Conservation (phyloP, 2,797 vertebrate species). For the Argyrosomus regius region DNA sequence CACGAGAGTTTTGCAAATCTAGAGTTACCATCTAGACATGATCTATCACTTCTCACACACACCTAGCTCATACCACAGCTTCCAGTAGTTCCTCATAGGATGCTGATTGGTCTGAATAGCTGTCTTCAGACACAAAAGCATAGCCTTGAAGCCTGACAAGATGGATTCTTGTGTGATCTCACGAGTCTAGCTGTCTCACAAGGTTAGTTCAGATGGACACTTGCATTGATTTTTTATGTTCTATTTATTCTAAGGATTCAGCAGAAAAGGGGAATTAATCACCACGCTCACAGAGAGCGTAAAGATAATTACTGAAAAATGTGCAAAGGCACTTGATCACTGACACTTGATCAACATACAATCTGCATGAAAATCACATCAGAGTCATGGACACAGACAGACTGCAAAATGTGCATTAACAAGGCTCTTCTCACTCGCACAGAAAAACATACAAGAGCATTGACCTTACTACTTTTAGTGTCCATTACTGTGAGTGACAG, state of each 20-base stretch:
- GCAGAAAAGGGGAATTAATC: constrained; percentile 42
- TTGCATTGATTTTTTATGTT: constrained; percentile 8
- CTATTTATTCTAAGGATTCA: not conserved
- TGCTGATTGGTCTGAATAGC: too few relatives aligned
- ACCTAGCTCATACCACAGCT: too few relatives aligned
- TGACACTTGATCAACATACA: constrained; percentile 51
- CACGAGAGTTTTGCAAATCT: too few relatives aligned
- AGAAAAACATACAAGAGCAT: constrained; percentile 19
- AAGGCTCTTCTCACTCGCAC: not conserved
- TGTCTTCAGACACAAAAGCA: too few relatives aligned
- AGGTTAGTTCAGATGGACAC: not conserved
- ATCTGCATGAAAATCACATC: constrained; percentile 14
- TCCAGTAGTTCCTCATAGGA: too few relatives aligned
- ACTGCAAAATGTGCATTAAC: not conserved
- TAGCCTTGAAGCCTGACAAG: too few relatives aligned
- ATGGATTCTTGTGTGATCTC: too few relatives aligned
- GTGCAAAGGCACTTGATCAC: not conserved
- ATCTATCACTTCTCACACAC: too few relatives aligned
- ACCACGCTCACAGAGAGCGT: constrained; percentile 29
- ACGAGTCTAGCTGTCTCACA: too few relatives aligned
- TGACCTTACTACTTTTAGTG: constrained; percentile 56
- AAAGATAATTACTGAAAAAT: too few relatives aligned
- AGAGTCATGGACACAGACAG: constrained; percentile 8
- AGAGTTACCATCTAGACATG: too few relatives aligned
- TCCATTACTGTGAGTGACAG: constrained; percentile 74